A percentile compares a stretch with the other conserved stretches of the same genome.
These are phyloP conservation scores for Drosophila athabasca DNA, from an alignment of 1,140 invertebrate genomes.

Conservation along the genomic window DNA sequence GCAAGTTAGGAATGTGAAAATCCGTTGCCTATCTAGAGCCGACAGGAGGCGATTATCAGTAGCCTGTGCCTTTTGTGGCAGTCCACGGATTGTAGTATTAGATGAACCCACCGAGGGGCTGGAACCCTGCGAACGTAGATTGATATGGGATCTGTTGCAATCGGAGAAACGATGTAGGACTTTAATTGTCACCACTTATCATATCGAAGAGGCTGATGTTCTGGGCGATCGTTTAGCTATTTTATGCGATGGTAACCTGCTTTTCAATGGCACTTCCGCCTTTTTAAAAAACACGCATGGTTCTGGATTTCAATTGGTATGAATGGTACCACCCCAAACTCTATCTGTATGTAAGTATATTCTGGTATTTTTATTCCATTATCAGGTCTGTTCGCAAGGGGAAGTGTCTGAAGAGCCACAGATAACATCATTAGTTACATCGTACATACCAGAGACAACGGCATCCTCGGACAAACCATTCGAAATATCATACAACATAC, in stretches of 20 bases:
- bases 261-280: conserved; percentile 15
- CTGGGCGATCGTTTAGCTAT: conserved; percentile 25
- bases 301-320: conserved; percentile 22
- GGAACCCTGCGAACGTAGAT: conserved; percentile 15
- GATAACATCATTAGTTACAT: conserved; percentile 3
- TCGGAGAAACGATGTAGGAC: conserved; percentile 18
- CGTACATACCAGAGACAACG: conserved; percentile 17
- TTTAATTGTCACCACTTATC: conserved; percentile 27
- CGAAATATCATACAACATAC: conserved; percentile 16
- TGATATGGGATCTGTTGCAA: conserved; percentile 24
- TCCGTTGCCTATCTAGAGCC: not conserved
- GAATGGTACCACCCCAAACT: not conserved
- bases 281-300: conserved; percentile 19
- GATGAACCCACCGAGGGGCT: conserved; percentile 23
- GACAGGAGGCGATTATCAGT: conserved; percentile 13
- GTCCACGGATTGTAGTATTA: conserved; percentile 8
- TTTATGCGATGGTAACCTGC: conserved; percentile 10
- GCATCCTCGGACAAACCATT: not conserved
- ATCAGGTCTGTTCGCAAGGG: conserved; percentile 17
- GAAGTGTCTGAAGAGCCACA: conserved; percentile 2
- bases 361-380: not conserved
- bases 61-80: conserved; percentile 16
- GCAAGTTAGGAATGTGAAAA: not conserved
- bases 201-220: conserved; percentile 25
- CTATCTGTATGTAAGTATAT: no score